These are phyloP conservation scores for Tineola bisselliella DNA, from an alignment of 2,888 invertebrate genomes.

Conservation along the genomic window DNA sequence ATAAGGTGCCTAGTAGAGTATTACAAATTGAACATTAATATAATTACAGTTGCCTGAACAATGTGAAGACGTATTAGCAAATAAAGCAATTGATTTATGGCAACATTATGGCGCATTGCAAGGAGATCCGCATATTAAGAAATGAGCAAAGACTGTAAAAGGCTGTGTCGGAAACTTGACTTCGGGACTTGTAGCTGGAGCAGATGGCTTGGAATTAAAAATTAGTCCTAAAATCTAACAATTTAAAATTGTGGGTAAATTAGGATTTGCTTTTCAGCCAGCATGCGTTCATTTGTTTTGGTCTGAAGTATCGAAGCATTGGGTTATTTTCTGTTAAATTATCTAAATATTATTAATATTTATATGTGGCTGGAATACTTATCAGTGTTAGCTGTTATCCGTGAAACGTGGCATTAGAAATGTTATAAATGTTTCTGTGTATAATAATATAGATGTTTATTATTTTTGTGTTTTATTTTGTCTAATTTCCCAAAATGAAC, in stretches of 20 bases:
- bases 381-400: not conserved
- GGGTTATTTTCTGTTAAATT: not conserved
- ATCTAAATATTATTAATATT: too few relatives aligned
- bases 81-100: conserved; percentile 87
- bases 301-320: not conserved
- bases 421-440: not conserved
- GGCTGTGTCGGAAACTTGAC: conserved; percentile 22
- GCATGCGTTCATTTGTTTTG: not conserved
- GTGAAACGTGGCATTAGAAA: not conserved
- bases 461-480: not conserved
- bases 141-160: conserved; percentile 68
- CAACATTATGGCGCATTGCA: conserved; percentile 78
- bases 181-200: not conserved
- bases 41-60: conserved; percentile 80
- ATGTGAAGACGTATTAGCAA: conserved; percentile 82
- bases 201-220: not conserved
- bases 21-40: too few relatives aligned
- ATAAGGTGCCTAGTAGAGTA: too few relatives aligned
- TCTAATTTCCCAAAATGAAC: not conserved
- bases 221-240: not conserved
- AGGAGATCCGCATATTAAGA: conserved; percentile 52
- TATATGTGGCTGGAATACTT: not conserved
- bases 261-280: not conserved
- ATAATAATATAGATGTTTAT: not conserved
- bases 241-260: not conserved